phyloP scores from a whole-genome alignment of 2,888 invertebrate species.

The Harmothoe impar region DNA sequence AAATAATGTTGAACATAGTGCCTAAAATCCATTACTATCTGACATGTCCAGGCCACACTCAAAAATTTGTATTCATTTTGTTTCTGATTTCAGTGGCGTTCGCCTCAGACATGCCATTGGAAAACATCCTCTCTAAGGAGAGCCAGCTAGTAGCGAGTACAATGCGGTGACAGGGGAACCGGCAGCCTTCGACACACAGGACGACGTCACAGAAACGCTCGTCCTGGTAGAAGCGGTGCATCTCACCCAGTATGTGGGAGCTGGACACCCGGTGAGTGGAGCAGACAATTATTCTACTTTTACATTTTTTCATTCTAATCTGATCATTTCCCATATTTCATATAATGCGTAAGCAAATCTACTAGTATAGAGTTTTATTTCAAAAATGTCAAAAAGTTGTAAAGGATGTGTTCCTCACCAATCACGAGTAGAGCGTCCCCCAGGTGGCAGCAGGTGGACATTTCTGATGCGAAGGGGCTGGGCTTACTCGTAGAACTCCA shows the following conservation, averaged over 20 bases:
- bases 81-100: conserved; percentile 78
- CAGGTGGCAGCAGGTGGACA: conserved; percentile 70
- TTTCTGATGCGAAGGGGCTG: conserved; percentile 70
- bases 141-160: conserved; percentile 82
- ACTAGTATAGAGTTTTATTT: too few species aligned
- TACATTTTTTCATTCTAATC: too few species aligned
- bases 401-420: not conserved
- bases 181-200: conserved; percentile 64
- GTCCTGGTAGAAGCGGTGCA: conserved; percentile 72
- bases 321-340: too few species aligned
- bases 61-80: too few species aligned
- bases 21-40: too few species aligned
- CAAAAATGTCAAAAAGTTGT: too few species aligned
- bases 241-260: conserved; percentile 70
- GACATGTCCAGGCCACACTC: too few species aligned
- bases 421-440: conserved; percentile 69
- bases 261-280: too few species aligned
- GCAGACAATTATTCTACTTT: too few species aligned
- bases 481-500: conserved; percentile 71
- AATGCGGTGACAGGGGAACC: conserved; percentile 81
- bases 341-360: too few species aligned
- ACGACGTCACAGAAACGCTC: conserved; percentile 71
- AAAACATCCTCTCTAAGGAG: conserved; percentile 83
- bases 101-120: conserved; percentile 81
- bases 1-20: too few species aligned